Base-by-base conservation (phyloP, 2,888 invertebrate species). In the Pterobdella sp. region DNA sequence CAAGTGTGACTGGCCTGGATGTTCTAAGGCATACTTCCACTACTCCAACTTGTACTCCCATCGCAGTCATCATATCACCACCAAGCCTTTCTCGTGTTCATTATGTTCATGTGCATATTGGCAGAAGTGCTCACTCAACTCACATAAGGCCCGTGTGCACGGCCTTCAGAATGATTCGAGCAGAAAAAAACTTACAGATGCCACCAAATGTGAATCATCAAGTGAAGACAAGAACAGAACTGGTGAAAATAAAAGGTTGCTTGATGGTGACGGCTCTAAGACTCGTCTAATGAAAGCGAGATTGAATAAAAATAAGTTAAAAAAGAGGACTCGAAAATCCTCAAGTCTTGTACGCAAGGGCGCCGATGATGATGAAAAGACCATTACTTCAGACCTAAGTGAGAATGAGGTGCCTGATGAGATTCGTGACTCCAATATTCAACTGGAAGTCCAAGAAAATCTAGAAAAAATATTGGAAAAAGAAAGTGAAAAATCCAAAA, bases 11-110 rank as follows among this genome's bases (percentile, higher is more conserved):
- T 81, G 79, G 79, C 78, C 79, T 2, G 80, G 80, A 3, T 83
- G 83, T 75, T 79, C 80, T n/a, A 82, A 81, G 75, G 80, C 81
- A 3, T 83, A 82, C 77, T 78, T 81, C 35, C 82, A 81, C 77
- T 77, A 79, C 67, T 82, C 82, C 75, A 81, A 81, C 74, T 78
- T 83, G 68, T 81, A 82, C 75, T 78, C 81, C 2, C 83, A 83
- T 75, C 77, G 79, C 68, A 77, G 80, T 35, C 80, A 80, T 70
- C 83, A 83, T 77, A 81, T 81, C 31, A 80, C 81, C 73, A 81
- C 82, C 74, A 82, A 82, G 75, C 81, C 82, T 32, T 76, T 82
- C 64, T 79, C 79, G 52, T 83, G 83, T 77, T 78, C 79, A 29
- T 78, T 80, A n/a, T 83, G 83, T 78, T 79, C 79, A 49, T 82